These are phyloP conservation scores for Rhinogobius similis DNA, from an alignment of 2,113 vertebrate species.

Conservation along the genomic window DNA sequence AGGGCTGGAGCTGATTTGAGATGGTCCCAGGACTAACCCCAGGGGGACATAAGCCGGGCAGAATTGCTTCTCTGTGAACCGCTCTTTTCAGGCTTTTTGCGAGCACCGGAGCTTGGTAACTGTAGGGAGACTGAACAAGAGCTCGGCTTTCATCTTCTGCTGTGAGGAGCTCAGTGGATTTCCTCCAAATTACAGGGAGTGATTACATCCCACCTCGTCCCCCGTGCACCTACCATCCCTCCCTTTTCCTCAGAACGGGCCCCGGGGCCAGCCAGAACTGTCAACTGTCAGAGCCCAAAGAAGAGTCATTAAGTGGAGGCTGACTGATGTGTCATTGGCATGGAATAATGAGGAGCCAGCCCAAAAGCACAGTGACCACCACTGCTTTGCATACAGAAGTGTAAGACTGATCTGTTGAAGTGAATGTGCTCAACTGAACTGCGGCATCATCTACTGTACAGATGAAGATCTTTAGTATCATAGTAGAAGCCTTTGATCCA, in stretches of 20 bases:
- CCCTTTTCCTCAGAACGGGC: conserved; percentile 35
- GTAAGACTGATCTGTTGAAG: background rate
- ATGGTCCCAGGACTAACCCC: conserved; percentile 67
- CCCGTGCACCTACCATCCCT: conserved; percentile 23
- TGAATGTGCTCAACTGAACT: background rate
- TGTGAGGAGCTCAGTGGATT: conserved; percentile 67
- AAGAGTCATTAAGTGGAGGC: conserved; percentile 67
- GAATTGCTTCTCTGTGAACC: conserved; percentile 62
- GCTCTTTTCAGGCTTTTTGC: conserved; percentile 58
- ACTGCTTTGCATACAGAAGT: conserved; percentile 19
- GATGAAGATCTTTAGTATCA: background rate
- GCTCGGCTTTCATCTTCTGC: conserved; percentile 65
- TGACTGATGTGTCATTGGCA: conserved; percentile 58
- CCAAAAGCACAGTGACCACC: conserved; percentile 26
- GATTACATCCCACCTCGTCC: conserved; percentile 68
- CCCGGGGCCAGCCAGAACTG: conserved; percentile 50
- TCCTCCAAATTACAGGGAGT: conserved; percentile 74
- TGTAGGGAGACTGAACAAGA: conserved; percentile 45
- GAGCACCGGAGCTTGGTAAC: conserved; percentile 53
- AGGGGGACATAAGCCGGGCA: conserved; percentile 56
- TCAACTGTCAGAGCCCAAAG: conserved; percentile 60
- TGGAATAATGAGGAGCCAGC: conserved; percentile 59
- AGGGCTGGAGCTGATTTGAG: conserved; percentile 70
- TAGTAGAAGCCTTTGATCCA: no score
- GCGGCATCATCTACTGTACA: background rate